phyloP scores from a whole-genome alignment of 2,888 invertebrate genomes.

The Dryococelus australis region DNA sequence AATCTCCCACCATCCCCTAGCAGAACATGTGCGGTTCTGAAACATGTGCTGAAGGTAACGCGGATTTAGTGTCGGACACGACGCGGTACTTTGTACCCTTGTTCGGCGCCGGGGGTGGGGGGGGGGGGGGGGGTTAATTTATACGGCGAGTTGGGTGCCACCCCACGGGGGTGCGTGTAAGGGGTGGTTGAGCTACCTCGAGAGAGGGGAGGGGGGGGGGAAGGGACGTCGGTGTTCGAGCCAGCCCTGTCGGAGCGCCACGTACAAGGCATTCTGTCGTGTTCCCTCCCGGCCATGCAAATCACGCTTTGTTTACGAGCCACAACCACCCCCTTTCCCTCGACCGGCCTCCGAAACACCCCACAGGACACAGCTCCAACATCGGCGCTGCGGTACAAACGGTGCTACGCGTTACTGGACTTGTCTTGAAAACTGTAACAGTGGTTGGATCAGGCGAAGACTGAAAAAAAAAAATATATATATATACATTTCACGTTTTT shows the following conservation, averaged over 20 bases:
- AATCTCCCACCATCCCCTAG: background rate
- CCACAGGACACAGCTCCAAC: background rate
- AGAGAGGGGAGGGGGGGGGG: background rate
- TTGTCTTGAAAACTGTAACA: background rate
- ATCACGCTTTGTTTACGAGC: slow-evolving; percentile 1
- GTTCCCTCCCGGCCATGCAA: background rate
- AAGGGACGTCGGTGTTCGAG: background rate
- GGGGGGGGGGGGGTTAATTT: no score
- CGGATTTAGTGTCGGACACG: slow-evolving; percentile 16
- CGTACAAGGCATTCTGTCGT: background rate
- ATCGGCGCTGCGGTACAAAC: background rate
- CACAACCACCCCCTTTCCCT: background rate
- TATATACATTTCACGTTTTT: no score
- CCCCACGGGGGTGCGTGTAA: background rate
- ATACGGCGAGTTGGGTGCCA: background rate
- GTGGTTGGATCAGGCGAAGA: no score
- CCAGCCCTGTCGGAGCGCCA: background rate
- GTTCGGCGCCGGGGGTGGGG: no score
- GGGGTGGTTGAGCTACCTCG: no score
- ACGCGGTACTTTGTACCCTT: background rate
- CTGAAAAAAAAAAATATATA: no score
- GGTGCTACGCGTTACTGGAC: background rate
- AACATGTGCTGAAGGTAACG: background rate
- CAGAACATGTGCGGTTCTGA: slow-evolving; percentile 1
- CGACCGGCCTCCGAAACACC: background rate